Evolutionary conservation across 2,113 vertebrate genomes (phyloP).

Genomic region (Leiothrix lutea): DNA sequence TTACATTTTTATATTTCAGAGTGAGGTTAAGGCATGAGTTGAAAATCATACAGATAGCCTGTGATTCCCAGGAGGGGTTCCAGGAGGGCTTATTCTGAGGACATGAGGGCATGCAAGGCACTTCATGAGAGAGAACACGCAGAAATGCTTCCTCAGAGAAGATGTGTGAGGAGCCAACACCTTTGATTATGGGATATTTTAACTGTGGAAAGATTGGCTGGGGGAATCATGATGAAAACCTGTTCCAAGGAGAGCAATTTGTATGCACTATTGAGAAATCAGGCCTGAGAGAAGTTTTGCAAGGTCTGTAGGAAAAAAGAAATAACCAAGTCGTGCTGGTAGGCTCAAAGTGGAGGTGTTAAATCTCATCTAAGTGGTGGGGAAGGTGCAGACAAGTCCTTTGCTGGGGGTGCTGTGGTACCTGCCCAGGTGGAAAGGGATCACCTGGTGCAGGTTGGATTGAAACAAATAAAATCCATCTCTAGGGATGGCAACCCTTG

Average conservation of each 20-base stretch:
- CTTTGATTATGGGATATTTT: constrained; percentile 14
- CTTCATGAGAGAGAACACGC: not conserved
- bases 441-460: not conserved
- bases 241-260: constrained; percentile 27
- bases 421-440: not conserved
- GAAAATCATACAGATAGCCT: not conserved
- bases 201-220: not conserved
- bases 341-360: not conserved
- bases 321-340: not conserved
- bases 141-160: not conserved
- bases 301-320: not conserved
- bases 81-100: not conserved
- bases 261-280: constrained; percentile 18
- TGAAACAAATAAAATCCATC: not conserved
- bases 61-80: not conserved
- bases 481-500: not conserved
- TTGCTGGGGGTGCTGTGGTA: not conserved
- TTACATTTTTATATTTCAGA: not conserved
- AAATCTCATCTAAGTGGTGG: not conserved
- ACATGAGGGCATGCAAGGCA: not conserved
- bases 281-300: not conserved
- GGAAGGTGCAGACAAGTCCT: not conserved
- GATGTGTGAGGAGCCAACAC: not conserved
- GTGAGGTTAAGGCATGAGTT: not conserved
- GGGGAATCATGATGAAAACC: not conserved